A percentile compares a stretch with the other conserved stretches of the same genome.
phyloP scores from a whole-genome alignment of 2,888 invertebrate species.

The Drosophila imparisetae region DNA sequence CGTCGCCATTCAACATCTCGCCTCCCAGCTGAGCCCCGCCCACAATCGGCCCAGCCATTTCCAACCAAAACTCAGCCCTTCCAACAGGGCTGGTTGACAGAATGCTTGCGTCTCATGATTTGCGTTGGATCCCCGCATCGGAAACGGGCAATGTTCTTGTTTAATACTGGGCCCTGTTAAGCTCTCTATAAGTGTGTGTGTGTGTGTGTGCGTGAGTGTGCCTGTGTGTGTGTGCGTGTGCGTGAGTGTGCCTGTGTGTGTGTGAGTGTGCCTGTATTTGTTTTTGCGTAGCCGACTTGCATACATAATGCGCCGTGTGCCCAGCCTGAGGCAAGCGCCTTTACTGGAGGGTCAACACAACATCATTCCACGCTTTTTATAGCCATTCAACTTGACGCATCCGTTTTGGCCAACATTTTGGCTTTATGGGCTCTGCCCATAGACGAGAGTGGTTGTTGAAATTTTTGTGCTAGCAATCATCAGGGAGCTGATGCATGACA shows the following conservation, averaged over 20 bases:
- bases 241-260: constrained; percentile 49
- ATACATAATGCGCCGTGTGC: constrained; percentile 68
- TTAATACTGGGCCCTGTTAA: constrained; percentile 20
- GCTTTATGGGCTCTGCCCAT: constrained; percentile 15
- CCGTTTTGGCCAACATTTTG: constrained; percentile 72
- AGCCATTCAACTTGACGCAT: constrained; percentile 75
- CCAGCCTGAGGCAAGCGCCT: constrained; percentile 15
- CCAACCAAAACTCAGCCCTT: background rate
- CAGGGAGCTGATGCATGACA: constrained; percentile 6
- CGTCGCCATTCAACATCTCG: constrained; percentile 70
- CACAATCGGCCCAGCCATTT: background rate
- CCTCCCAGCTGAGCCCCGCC: constrained; percentile 6
- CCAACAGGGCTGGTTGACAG: constrained; percentile 33
- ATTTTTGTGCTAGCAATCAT: constrained; percentile 3
- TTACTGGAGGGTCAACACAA: constrained; percentile 49
- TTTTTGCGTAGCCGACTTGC: constrained; percentile 73
- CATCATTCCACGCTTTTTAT: constrained; percentile 73
- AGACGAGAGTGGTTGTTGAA: constrained; percentile 35
- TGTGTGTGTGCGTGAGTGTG: constrained; percentile 59
- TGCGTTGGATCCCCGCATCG: constrained; percentile 30
- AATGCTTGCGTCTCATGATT: constrained; percentile 62
- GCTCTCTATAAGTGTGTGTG: constrained; percentile 22
- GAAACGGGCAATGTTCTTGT: constrained; percentile 32
- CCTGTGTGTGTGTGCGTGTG: constrained; percentile 39
- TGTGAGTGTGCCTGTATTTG: constrained; percentile 62